These are phyloP conservation scores for Syngnathus floridae DNA, from an alignment of 2,113 vertebrate genomes.

Conservation along the genomic window DNA sequence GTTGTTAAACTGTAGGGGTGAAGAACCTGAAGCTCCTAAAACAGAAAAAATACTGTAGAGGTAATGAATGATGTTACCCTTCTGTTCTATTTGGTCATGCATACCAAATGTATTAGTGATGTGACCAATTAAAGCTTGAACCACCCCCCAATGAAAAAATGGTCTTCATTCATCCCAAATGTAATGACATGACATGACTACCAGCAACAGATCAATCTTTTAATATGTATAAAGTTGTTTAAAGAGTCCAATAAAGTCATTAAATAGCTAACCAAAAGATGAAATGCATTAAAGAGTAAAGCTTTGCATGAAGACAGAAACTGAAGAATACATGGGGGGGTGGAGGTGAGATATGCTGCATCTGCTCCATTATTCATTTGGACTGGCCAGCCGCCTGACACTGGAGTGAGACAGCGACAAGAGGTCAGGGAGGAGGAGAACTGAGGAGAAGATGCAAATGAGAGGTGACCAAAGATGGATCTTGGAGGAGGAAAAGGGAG, in stretches of 20 bases:
- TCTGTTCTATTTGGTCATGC: neutral
- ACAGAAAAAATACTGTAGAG: neutral
- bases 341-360: constrained; percentile 6
- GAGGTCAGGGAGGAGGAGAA: constrained; percentile 37
- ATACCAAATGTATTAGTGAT: neutral
- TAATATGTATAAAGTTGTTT: neutral
- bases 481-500: neutral
- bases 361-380: constrained; percentile 52
- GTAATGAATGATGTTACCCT: neutral
- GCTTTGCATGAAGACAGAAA: constrained; percentile 4
- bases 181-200: neutral
- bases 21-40: neutral
- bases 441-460: constrained; percentile 19
- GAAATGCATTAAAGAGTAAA: constrained; percentile 6
- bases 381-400: constrained; percentile 36
- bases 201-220: neutral
- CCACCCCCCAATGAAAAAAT: neutral
- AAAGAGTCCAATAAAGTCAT: neutral
- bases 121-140: neutral
- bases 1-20: neutral
- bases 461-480: neutral
- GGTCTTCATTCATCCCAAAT: neutral
- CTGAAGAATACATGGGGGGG: constrained; percentile 11
- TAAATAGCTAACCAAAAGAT: neutral
- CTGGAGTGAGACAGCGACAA: constrained; percentile 31